Evolutionary conservation across 2,113 vertebrate species (phyloP).

Genomic region (Suricata suricatta): DNA sequence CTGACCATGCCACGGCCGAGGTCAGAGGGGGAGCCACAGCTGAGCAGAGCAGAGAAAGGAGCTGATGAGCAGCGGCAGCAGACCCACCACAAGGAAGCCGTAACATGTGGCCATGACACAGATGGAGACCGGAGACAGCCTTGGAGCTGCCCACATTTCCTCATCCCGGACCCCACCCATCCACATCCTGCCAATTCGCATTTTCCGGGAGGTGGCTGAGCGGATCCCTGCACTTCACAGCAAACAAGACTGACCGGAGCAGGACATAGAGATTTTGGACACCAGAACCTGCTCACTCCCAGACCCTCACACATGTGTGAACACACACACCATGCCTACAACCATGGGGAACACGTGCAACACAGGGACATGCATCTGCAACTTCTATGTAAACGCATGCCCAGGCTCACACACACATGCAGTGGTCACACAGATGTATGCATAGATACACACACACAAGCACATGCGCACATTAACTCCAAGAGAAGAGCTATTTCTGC

Average conservation of each 20-base stretch:
- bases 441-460: rapidly evolving
- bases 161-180: neutral
- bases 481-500: neutral
- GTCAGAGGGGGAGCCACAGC: too few relatives aligned
- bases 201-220: neutral
- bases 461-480: neutral
- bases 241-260: neutral
- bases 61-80: neutral
- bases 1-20: neutral
- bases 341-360: too few relatives aligned
- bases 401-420: neutral
- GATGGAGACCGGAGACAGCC: rapidly evolving
- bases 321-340: neutral
- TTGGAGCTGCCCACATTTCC: neutral
- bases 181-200: rapidly evolving
- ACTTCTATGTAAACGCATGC: neutral
- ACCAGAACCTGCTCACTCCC: neutral
- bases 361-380: neutral
- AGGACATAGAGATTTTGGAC: neutral
- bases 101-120: neutral
- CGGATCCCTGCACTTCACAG: neutral
- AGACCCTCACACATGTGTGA: neutral
- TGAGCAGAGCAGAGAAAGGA: neutral
- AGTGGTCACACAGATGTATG: neutral
- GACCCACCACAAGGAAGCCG: neutral